Evolutionary conservation across 2,888 invertebrate species (phyloP), one percentile per base, ranked within the genome.

Genomic region (Alviniconcha strummeri): DNA sequence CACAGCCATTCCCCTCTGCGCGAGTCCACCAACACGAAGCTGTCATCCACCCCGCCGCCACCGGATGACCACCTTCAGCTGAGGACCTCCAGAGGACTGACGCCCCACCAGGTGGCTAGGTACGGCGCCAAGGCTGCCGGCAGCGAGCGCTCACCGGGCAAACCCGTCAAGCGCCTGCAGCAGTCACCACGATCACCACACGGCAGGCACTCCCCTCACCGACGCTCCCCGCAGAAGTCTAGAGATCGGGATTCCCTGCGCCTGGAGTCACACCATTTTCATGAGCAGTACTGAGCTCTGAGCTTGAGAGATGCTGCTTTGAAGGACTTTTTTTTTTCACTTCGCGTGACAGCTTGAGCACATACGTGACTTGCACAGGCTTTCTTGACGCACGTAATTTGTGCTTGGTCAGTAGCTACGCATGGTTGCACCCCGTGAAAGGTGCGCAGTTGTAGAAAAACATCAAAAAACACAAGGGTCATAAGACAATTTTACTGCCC

Each of bases 211-310:
- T 85, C 83, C 36, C 81, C 81, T 17, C 69, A 79, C 60, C 81
- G 72, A 54, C 71, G 36, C 60, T 74, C 81, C 74, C 80, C 80
- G 5, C 69, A 69, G 52, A 72, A 81, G 36, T 13, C 60, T 52
- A 69, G 52, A 52, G 57, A 71, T 0, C 7, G 64, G 7, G 74
- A 74, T 5, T 11, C 36, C 4, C 52, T 72, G 72, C 74, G 5
- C 36, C 57, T 81, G 19, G 72, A 67, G 52, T 74, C 81, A 4
- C 52, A 15, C 9, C 81, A 74, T 5, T 81, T 74, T 7, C 81
- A 72, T 13, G 81, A 81, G 57, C 72, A 74, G n/a, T 81, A 81
- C 11, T 81, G 74, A 81, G 96, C 96, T 90, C 36, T 36, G 36
- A 36, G 36, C 3, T 36, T 36, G 36, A 36, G 36, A 36, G 36